These are phyloP conservation scores for Gobiocypris rarus DNA, from an alignment of 2,113 vertebrate genomes.

Conservation along the genomic window DNA sequence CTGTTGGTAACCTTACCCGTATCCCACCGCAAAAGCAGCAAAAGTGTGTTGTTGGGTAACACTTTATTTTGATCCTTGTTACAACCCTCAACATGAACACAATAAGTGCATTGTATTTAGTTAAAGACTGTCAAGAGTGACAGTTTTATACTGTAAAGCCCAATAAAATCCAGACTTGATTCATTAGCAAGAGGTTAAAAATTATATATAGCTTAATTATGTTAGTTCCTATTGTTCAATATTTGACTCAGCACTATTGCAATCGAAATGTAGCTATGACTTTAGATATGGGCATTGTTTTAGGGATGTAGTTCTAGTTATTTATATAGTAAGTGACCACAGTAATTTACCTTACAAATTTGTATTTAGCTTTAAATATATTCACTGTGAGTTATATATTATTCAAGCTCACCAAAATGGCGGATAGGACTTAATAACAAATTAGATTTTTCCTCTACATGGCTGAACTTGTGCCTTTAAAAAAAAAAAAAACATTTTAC, in stretches of 20 bases:
- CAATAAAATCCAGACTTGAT: not conserved
- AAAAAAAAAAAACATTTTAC: conserved; percentile 27
- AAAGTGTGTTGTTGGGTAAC: too few relatives aligned
- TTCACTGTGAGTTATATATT: conserved; percentile 44
- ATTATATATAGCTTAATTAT: not conserved
- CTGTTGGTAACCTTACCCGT: too few relatives aligned
- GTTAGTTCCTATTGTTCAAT: not conserved
- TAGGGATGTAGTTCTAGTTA: conserved; percentile 6
- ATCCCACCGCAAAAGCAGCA: too few relatives aligned
- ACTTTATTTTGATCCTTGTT: too few relatives aligned
- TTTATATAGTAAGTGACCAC: conserved; percentile 25
- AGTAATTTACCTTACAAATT: not conserved
- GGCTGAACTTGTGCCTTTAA: conserved; percentile 52
- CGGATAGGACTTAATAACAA: conserved; percentile 11
- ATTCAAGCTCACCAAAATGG: conserved; percentile 26
- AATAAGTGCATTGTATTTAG: too few relatives aligned
- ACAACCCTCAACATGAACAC: too few relatives aligned
- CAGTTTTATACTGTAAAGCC: conserved; percentile 12
- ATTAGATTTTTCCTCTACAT: conserved; percentile 17
- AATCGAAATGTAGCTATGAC: not conserved
- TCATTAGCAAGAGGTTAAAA: not conserved
- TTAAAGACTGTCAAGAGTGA: too few relatives aligned
- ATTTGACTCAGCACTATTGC: not conserved
- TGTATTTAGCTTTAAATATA: conserved; percentile 44
- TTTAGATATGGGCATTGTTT: not conserved